phyloP scores from a whole-genome alignment of 1,140 invertebrate species.

The Bombyx mandarina region DNA sequence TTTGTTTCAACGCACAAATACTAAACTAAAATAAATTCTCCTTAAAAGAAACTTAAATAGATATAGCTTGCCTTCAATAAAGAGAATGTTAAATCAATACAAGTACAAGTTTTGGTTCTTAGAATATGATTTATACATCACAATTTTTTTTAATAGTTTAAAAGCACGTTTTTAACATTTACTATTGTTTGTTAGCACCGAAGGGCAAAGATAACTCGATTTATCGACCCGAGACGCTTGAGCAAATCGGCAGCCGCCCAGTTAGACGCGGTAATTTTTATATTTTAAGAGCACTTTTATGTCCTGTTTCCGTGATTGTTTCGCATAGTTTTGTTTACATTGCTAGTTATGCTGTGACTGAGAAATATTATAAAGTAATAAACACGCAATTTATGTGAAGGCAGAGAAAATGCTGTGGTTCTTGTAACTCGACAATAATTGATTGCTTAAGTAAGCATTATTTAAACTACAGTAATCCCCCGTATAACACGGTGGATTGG shows the following conservation, averaged over 20 bases:
- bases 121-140: too few relatives aligned
- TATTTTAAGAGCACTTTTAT: conserved; percentile 32
- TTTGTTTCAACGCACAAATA: background rate
- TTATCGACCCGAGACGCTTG: conserved; percentile 60
- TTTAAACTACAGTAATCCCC: too few relatives aligned
- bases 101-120: too few relatives aligned
- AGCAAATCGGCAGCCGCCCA: conserved; percentile 51
- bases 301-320: too few relatives aligned
- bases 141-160: too few relatives aligned
- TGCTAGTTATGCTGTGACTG: conserved; percentile 16
- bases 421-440: background rate
- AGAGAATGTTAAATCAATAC: too few relatives aligned
- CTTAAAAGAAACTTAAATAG: too few relatives aligned
- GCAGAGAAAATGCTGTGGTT: background rate
- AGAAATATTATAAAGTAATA: background rate
- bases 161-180: conserved; percentile 1
- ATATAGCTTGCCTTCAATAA: too few relatives aligned
- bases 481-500: too few relatives aligned
- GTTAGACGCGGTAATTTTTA: conserved; percentile 54
- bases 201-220: conserved; percentile 60
- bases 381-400: too few relatives aligned
- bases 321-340: too few relatives aligned
- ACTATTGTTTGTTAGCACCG: conserved; percentile 57
- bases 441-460: background rate
- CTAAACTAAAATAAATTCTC: too few relatives aligned